Conservation (phyloP, 37 sponge, comb jelly and placozoan genomes). For the Halichondria panicea region DNA sequence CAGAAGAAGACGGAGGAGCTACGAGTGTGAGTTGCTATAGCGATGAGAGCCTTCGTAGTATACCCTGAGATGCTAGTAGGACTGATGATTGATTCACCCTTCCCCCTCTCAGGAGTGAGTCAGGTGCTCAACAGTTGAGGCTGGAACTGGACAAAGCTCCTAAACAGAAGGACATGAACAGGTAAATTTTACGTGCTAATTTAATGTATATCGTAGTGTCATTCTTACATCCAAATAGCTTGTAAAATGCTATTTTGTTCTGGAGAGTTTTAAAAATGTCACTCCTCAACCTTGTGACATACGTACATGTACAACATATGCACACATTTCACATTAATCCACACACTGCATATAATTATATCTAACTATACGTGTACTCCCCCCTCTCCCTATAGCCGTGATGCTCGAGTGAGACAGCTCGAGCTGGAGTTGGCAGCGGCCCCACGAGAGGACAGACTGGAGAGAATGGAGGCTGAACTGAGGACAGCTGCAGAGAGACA, state of each 20-base stretch:
- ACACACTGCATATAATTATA: no score
- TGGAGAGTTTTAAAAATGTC: no score
- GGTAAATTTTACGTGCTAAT: background rate
- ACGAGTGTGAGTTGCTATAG: conserved; percentile 7
- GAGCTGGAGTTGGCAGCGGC: conserved; percentile 72
- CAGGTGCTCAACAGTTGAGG: conserved; percentile 2
- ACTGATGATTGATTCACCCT: no score
- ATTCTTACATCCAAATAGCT: background rate
- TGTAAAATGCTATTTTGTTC: no score
- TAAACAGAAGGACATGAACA: conserved; percentile 26
- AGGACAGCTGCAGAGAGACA: conserved; percentile 32
- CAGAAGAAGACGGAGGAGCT: conserved; percentile 33
- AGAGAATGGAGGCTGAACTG: conserved; percentile 54
- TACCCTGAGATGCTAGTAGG: background rate
- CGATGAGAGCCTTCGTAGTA: background rate
- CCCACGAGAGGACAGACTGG: conserved; percentile 55
- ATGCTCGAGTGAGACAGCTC: conserved; percentile 47
- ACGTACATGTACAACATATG: no score
- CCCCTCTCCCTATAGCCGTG: conserved; percentile 35
- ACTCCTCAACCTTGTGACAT: no score
- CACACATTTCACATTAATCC: no score
- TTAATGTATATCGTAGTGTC: background rate
- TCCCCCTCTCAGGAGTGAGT: conserved; percentile 7
- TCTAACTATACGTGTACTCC: background rate
- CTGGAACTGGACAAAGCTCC: conserved; percentile 10